Evolutionary conservation across 2,797 vertebrate genomes (phyloP), one percentile per base, ranked within the genome.

Genomic region (Paedocypris micromegethes): DNA sequence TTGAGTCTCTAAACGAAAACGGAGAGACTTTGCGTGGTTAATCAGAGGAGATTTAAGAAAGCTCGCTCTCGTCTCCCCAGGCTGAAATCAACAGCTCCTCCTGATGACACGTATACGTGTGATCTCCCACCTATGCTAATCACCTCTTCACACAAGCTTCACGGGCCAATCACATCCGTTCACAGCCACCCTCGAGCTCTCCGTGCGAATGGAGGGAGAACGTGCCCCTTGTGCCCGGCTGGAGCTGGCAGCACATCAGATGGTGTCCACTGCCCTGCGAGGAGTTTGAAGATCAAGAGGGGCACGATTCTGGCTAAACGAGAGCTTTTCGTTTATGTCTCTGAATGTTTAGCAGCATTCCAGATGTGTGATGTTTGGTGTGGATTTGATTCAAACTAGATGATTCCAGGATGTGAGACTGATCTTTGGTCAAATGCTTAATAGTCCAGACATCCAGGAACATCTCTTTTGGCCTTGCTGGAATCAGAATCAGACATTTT

Each of bases 331-430:
- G 76, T 82, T 84, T 81, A 81, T 82, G 76, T 78, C 79, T 80
- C 75, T 72, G 57, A 71, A 83, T 74, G 83, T 83, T 83, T 81
- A 84, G 82, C 80, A 64, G 67, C 78, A 76, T 82, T 82, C 74
- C 81, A 81, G 78, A 75, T 75, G 75, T 75, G 61, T 66, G 65
- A 58, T 23, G 39, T 72, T 70, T 64, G 67, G 59, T 44, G 57
- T 62, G 49, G 57, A 75, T 74, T 71, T 77, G 82, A 78, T 83
- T 84, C 86, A 84, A 84, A 82, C 79, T 73, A 73, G 77, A 83
- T 85, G 75, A 79, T 55, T 76, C 54, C 61, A 37, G 66, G 65
- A 50, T 69, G 62, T 60, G 23, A 57, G 72, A 81, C 78, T 78
- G 71, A 68, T 77, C 71, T 73, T 72, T 73, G 84, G 83, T 84